Evolutionary conservation across 2,888 invertebrate genomes (phyloP).

Genomic region (Mimachlamys varia): DNA sequence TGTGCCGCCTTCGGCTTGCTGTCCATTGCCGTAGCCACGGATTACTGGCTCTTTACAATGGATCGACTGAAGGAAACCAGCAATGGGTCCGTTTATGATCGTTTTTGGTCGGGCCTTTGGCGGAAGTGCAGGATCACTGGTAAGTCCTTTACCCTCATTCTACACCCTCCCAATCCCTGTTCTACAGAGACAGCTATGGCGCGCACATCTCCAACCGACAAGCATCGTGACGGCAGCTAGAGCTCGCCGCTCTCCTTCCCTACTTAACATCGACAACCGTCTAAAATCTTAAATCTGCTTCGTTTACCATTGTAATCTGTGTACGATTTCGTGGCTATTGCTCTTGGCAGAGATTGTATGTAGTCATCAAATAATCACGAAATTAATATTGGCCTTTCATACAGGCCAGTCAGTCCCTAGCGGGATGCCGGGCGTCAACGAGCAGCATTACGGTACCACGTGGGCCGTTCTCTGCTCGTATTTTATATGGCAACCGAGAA

Average conservation of each 20-base stretch:
- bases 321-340: not conserved
- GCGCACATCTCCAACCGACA: not conserved
- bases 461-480: slow-evolving; percentile 21
- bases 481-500: slow-evolving; percentile 26
- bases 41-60: slow-evolving; percentile 80
- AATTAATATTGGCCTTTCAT: slow-evolving; percentile 35
- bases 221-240: slow-evolving; percentile 7
- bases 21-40: slow-evolving; percentile 80
- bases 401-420: slow-evolving; percentile 18
- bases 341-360: slow-evolving; percentile 31
- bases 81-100: slow-evolving; percentile 63
- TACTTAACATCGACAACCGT: slow-evolving; percentile 13
- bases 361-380: slow-evolving; percentile 22
- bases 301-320: slow-evolving; percentile 8
- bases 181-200: slow-evolving; percentile 12
- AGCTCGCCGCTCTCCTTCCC: slow-evolving; percentile 12
- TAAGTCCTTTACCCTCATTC: slow-evolving; percentile 58
- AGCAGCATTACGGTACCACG: slow-evolving; percentile 36
- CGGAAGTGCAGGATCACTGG: slow-evolving; percentile 76
- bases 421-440: slow-evolving; percentile 4
- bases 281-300: slow-evolving; percentile 17
- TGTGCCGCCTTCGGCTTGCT: slow-evolving; percentile 80
- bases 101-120: slow-evolving; percentile 77
- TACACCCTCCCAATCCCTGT: not conserved
- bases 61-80: slow-evolving; percentile 68